Conservation (phyloP, 2,888 invertebrate species). For the Melieria omissa region DNA sequence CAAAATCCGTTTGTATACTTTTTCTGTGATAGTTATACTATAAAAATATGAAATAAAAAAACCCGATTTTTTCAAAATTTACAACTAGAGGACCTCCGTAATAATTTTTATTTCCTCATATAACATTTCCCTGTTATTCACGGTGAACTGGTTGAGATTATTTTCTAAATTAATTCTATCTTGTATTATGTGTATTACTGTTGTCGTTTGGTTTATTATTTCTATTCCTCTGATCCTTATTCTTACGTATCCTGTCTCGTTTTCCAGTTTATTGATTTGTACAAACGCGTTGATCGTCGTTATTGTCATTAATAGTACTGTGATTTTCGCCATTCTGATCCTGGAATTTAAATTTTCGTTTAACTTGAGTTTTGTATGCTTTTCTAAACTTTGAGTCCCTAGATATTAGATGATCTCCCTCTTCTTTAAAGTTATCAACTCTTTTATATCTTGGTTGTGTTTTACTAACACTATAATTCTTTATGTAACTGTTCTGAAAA, state of each 20-base stretch:
- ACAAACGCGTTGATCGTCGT: not conserved
- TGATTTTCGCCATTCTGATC: not conserved
- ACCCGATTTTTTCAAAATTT: too few relatives aligned
- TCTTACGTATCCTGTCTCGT: not conserved
- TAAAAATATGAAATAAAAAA: too few relatives aligned
- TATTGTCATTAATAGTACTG: too few relatives aligned
- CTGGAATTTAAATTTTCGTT: conserved; percentile 24
- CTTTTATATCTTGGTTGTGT: conserved; percentile 26
- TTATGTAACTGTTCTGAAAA: not conserved
- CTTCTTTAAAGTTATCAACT: conserved; percentile 1
- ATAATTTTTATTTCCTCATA: conserved; percentile 12
- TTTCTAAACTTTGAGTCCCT: conserved; percentile 25
- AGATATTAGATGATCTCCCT: conserved; percentile 16
- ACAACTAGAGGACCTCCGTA: too few relatives aligned
- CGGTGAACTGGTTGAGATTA: conserved; percentile 14
- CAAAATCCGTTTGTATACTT: too few relatives aligned
- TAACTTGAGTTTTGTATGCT: conserved; percentile 22
- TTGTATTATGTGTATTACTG: conserved; percentile 10
- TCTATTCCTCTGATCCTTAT: not conserved
- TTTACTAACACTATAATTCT: conserved; percentile 22
- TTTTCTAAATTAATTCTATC: conserved; percentile 7
- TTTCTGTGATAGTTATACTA: too few relatives aligned
- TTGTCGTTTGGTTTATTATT: not conserved
- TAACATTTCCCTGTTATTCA: conserved; percentile 3
- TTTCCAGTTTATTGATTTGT: conserved; percentile 14